Conservation (phyloP, 2,888 invertebrate species). For the Alviniconcha strummeri region DNA sequence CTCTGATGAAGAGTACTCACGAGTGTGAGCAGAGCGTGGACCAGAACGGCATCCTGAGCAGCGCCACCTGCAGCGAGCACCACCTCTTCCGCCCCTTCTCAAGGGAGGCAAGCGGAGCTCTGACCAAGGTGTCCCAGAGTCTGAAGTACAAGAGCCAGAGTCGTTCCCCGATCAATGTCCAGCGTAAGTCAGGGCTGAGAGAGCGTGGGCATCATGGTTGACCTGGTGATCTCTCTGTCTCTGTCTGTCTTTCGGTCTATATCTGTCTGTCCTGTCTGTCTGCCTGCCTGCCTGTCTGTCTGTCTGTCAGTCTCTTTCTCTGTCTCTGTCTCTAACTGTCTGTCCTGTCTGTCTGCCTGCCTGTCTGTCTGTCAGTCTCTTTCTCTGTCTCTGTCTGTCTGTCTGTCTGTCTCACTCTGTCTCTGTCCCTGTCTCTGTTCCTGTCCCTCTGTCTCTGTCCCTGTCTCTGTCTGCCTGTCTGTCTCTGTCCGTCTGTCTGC, state of each 20-base stretch:
- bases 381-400: not conserved
- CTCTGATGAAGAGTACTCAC: conserved; percentile 76
- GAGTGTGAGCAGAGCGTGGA: conserved; percentile 80
- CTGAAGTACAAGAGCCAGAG: conserved; percentile 76
- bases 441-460: no score
- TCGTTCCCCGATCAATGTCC: conserved; percentile 80
- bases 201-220: not conserved
- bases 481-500: not conserved
- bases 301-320: no score
- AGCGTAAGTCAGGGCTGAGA: conserved; percentile 76
- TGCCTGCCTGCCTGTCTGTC: no score
- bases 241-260: no score
- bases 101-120: conserved; percentile 73
- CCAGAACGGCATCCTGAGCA: conserved; percentile 79
- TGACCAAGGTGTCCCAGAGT: conserved; percentile 73
- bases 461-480: not conserved
- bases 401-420: not conserved
- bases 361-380: not conserved
- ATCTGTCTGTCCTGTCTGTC: not conserved
- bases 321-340: no score
- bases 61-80: conserved; percentile 81
- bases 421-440: not conserved
- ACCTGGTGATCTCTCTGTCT: not conserved
- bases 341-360: not conserved
- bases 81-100: conserved; percentile 86